These are phyloP conservation scores for Paratrypauchen microcephalus DNA, from an alignment of 2,797 vertebrate genomes.

Conservation along the genomic window DNA sequence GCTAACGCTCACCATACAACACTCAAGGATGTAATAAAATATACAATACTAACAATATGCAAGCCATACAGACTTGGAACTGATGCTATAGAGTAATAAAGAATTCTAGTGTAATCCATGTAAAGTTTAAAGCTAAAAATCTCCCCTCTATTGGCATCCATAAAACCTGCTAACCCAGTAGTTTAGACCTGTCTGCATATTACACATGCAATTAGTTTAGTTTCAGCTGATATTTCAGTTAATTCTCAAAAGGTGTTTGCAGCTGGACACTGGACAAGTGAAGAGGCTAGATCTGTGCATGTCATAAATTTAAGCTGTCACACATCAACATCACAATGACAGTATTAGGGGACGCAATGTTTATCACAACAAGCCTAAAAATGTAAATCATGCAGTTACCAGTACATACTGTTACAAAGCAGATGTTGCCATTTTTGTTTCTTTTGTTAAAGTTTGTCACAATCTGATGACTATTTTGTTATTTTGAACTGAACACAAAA, in stretches of 20 bases:
- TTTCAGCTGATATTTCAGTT: not conserved
- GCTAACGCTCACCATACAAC: slow-evolving; percentile 16
- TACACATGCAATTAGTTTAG: not conserved
- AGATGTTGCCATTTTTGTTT: not conserved
- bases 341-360: not conserved
- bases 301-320: no score
- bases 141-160: not conserved
- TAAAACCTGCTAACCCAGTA: not conserved
- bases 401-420: not conserved
- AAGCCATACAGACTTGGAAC: no score
- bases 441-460: not conserved
- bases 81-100: no score
- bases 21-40: not conserved
- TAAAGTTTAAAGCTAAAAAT: no score
- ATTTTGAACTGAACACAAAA: not conserved
- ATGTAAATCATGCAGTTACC: not conserved
- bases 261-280: not conserved
- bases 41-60: no score
- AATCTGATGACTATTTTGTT: not conserved
- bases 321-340: not conserved
- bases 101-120: no score
- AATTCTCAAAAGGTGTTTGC: not conserved
- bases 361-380: not conserved
- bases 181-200: not conserved
- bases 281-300: not conserved